Base-by-base conservation (phyloP, 2,888 invertebrate species). In the Thera obeliscata region DNA sequence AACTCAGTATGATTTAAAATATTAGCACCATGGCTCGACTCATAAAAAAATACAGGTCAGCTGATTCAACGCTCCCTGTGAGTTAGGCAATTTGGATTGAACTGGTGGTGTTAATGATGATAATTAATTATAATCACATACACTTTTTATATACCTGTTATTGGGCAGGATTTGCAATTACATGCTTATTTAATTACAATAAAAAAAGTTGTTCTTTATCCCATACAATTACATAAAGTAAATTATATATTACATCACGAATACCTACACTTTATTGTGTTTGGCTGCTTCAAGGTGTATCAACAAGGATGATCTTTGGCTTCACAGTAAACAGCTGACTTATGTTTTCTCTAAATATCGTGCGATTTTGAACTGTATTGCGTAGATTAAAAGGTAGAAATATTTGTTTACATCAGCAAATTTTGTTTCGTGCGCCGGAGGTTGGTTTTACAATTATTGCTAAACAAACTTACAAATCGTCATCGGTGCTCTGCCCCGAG, bases 401-500 rank as follows among this genome's bases (percentile, higher is more conserved):
- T 22, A 4, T 52, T 5, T 8, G 41, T 61, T 56, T 56, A 43
- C 56, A 56, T 33, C 22, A 56, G 56, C 59, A 22, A 9, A 43
- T 7, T 22, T 46, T 49, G 33, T 3, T 35, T 55, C 54, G 5
- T 43, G 54, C 41, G 48, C 63, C 36, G n/a, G 55, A 56, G 58
- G 46, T 67, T 63, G 54, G 50, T 35, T 58, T 43, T 54, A 59
- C 22, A 48, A 36, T 54, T 48, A 41, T 49, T 56, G 35, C 35
- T 52, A 62, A 63, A 70, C 65, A 69, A 75, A 90, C 93, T 91
- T 79, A 93, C 93, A 85, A 84, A 74, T 94, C 94, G 69, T 94
- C 94, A 38, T 94, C 94, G 0, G 93, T 91, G 70, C 89, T 91
- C 67, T 89, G 90, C n/a, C 85, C 89, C 2, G 94, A 92, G 71